Evolutionary conservation across 1,140 invertebrate genomes (phyloP), one percentile per base, ranked within the genome.

Genomic region (Melipona quadrifasciata): DNA sequence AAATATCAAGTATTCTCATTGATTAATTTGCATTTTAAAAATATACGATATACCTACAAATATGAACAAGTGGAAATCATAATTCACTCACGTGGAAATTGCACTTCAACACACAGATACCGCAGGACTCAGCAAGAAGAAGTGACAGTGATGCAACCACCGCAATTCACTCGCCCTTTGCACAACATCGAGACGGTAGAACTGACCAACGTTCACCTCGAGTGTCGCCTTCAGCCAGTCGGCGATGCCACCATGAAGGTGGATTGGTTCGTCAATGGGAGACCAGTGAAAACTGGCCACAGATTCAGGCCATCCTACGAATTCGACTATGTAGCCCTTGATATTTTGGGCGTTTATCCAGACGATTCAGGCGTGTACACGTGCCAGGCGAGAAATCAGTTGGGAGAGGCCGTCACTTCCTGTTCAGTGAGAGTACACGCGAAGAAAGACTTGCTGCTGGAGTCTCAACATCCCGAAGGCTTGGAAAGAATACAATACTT

Each of bases 291-390:
- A 93, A 97, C 97, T 61, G 98, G 99, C 24, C 98, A 99, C 93
- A 96, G 99, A 84, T 99, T 99, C 95, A 96, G 98, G 94, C 98
- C 99, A 71, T 97, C 98, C 6, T 98, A 99, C 94, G 99, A 99
- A 94, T 99, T 99, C 94, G 99, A 99, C 92, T 99, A 99, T 92
- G 99, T 99, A 14, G 98, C 98, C 58, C 94, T 99, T 51, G 99
- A 99, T 94, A 96, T 99, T 55, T 95, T 99, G 4, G 98, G 98
- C 89, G 98, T 99, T 11, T 99, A 99, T 93, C 98, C 99, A 58
- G 98, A 98, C 92, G 99, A 99, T 94, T 99, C 98, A 39, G 99
- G 99, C 27, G 97, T 99, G 0, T 99, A 99, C 92, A 99, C 98
- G 12, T 99, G 98, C 91, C 97, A 98, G 94, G 98, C 98, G 3